Base-by-base conservation (phyloP, 2,888 invertebrate genomes). In the Antheraea assamensis region DNA sequence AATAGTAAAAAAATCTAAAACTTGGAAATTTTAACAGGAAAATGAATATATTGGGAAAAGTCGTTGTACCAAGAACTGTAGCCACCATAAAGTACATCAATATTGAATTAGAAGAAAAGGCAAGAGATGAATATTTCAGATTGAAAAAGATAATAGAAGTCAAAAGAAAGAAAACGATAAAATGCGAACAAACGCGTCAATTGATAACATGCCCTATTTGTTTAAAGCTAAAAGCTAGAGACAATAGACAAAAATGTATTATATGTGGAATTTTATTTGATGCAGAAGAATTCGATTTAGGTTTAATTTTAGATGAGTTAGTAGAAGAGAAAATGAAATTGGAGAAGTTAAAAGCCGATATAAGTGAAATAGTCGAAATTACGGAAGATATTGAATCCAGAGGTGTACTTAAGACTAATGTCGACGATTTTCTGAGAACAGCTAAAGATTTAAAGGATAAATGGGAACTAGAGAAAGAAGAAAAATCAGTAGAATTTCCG, bases 81-180 rank as follows among this genome's bases (percentile, higher is more conserved):
- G 76, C 78, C 2, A 86, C 84, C 0, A 79, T 85, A 49, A 72
- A 61, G 10, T 88, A 88, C 58, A 87, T 88, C 61, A 64, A 78
- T 17, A 74, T 76, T 21, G 83, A 84, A 75, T 55, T 88, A 27
- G 86, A 87, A 74, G 88, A 88, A 74, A 71, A 77, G 8, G 84
- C 78, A 0, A 82, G 88, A 78, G 86, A 88, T 68, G 84, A 87
- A 13, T 85, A 85, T 52, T 87, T 79, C 70, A 80, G 87, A 78
- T 68, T 86, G 0, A 87, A 87, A 78, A 85, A 82, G 73, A 79
- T 87, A 7, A 71, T 84, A 31, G 77, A 82, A 52, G 76, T 81
- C 7, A 85, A 85, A 75, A 78, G 76, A 24, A 82, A 74, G 72
- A 74, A 74, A 17, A 71, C 73, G 17, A 77, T 78, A 21, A 77